phyloP scores from a whole-genome alignment of 2,797 vertebrate genomes.

The Tarsius wallacei region DNA sequence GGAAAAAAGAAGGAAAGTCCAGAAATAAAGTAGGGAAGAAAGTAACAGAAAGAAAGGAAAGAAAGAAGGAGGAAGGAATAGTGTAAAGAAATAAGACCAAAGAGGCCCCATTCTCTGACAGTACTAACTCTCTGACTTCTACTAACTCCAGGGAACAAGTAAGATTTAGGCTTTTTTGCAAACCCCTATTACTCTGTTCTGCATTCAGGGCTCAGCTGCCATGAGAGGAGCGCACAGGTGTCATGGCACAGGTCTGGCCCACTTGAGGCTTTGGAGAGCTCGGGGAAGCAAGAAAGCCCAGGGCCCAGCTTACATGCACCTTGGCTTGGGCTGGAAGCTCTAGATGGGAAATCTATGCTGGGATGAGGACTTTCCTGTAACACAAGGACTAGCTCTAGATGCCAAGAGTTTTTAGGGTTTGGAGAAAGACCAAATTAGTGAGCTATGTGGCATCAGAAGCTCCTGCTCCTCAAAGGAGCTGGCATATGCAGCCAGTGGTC shows the following conservation, averaged over 20 bases:
- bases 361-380: not conserved
- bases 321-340: not conserved
- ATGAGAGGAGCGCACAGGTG: accelerated
- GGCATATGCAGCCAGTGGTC: accelerated
- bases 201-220: not conserved
- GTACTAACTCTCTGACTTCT: not conserved
- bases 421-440: conserved; percentile 50
- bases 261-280: not conserved
- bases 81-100: not conserved
- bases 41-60: not conserved
- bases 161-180: not conserved
- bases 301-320: not conserved
- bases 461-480: conserved; percentile 23
- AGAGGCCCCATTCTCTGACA: not conserved
- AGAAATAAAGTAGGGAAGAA: not conserved
- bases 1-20: not conserved
- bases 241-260: not conserved
- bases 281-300: not conserved
- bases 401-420: not conserved
- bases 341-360: not conserved
- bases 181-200: not conserved
- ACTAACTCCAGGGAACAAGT: not conserved
- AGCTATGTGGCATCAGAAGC: conserved; percentile 11
- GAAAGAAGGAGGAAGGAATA: not conserved
- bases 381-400: not conserved